Evolutionary conservation across 2,113 vertebrate species (phyloP), one percentile per base, ranked within the genome.

Genomic region (Benitochromis conjunctus): DNA sequence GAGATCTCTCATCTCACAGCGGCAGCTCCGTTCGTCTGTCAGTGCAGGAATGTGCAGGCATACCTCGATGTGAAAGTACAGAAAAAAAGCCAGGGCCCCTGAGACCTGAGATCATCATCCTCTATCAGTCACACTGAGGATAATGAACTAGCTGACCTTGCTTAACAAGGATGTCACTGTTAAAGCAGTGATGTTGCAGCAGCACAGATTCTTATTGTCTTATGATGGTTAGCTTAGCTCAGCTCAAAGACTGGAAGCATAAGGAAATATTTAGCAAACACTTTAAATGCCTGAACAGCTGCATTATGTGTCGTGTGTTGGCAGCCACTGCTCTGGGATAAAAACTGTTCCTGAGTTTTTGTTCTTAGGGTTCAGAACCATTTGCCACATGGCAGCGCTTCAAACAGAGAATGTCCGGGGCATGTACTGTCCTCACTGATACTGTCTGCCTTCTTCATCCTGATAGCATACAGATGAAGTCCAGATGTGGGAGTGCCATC

Each of bases 21-120:
- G 71, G 81, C 84, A 83, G 60, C 87, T 86, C 71, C 62, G 71
- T 56, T 91, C 36, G 26, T 87, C 78, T 80, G 13, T 90, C 84
- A 76, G 80, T 2, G 53, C 84, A 85, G 93, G 81, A 91, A 92
- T 91, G 88, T 86, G 26, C 57, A 62, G 71, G 21, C 85, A 76
- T 91, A 89, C 90, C 88, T 77, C 6, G 6, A 83, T 89, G 80
- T 85, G 81, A 86, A 79, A 31, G 58, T 13, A 11, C 41, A 84
- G 81, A 90, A 80, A 86, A 29, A 80, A 74, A 81, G 81, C 38
- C 38, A 19, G 57, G 19, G 21, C 89, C 58, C 60, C 82, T 38
- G 81, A 83, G 69, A 53, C 18, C 12, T 18, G 26, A 79, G 55
- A 87, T 79, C 80, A 81, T 85, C 81, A 83, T 84, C 57, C 3